Evolutionary conservation across 2,888 invertebrate species (phyloP), one percentile per base, ranked within the genome.

Genomic region (Dione juno): DNA sequence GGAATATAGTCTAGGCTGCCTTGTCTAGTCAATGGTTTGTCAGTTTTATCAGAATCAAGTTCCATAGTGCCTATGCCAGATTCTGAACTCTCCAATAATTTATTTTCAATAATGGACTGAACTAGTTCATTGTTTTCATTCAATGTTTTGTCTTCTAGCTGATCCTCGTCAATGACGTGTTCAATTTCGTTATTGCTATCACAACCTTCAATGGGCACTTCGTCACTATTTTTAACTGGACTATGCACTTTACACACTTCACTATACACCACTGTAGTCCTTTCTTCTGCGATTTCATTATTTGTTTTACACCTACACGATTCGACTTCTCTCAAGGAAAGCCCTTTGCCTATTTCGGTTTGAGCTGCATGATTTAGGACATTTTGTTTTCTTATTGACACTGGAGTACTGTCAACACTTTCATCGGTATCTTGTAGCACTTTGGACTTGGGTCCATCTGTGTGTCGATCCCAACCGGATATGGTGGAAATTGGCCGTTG

Each of bases 401-500:
- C 79, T 0, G 86, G 84, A 0, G 85, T 82, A 64, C 77, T 81
- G 57, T 83, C 81, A 7, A 80, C 78, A 21, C 81, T 82, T 37
- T 83, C 84, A 69, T 84, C 84, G 0, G 82, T 79, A 66, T 83
- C 84, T 5, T 77, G 74, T 72, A 77, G 75, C 66, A 75, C 73
- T 74, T 74, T 80, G 68, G 66, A 75, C 48, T 77, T 70, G 9
- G 77, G 80, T 50, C 80, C 79, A 65, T 86, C 84, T 0, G 85
- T 79, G 72, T 82, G 96, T 48, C 96, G 95, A 85, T 98, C 97
- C 97, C 97, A 97, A 68, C 99, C 99, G 0, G 98, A 98, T 81
- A 99, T 99, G 59, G 99, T 99, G 85, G 98, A 98, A 77, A 99
- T 98, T 19, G 99, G 99, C 57, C 97, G 95, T 80, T 98, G 97